Evolutionary conservation across 2,888 invertebrate species (phyloP), one percentile per base, ranked within the genome.

Genomic region (Tenthredo scrophulariae): DNA sequence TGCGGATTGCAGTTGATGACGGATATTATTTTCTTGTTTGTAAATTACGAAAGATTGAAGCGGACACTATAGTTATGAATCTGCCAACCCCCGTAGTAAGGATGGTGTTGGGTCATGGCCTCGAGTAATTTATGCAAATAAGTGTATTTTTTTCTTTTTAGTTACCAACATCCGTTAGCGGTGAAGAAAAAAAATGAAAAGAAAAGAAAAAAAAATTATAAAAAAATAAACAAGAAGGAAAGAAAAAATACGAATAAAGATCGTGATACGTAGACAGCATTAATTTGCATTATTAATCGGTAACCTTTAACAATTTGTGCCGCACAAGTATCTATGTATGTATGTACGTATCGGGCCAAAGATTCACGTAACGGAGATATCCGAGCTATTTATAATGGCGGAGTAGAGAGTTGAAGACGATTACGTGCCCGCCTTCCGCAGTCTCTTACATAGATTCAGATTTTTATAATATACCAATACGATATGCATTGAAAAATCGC

Each of bases 341-440:
- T 50, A 50, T 29, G 18, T 50, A 77, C 26, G 83, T 67, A 83
- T 83, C 83, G 83, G 70, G 83, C 65, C 83, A 33, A 70, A 83
- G 26, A 83, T 83, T 67, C 83, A 70, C 70, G 83, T 83, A 83
- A 83, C 83, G 83, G 83, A 83, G 46, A 83, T 67, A 70, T 83
- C 43, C 67, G 67, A 83, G 83, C 26, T 67, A 62, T 80, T 58
- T 62, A 67, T 70, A 70, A 83, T 83, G 67, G 50, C 50, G 67
- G 83, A 67, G 67, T 70, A 80, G 80, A 62, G 80, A 80, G 80
- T 80, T 80, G 79, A 22, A 83, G 50, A 83, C 65, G 65, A 83
- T 83, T 83, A 83, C 83, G 70, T 83, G 29, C 65, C 43, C 83
- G 43, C 72, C 43, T 83, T 70, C 46, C 65, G 83, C 22, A 29